Base-by-base conservation (phyloP, 2,888 invertebrate genomes). In the Lasioglossum calceatum region DNA sequence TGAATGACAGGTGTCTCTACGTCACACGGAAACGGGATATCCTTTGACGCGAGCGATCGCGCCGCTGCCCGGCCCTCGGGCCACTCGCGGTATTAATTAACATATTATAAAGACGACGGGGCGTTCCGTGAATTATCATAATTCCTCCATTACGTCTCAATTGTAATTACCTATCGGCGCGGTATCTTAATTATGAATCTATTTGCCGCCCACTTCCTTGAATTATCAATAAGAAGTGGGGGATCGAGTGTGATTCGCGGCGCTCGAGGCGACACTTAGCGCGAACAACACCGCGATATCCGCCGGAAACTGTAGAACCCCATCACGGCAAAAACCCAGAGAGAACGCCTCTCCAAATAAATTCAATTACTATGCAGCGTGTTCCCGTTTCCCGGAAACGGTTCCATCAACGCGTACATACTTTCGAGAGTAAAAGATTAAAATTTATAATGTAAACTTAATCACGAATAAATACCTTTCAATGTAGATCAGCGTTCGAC, bases 61-160 rank as follows among this genome's bases (percentile, higher is more conserved):
- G 74, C 67, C 50, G 36, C 36, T 16, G 36, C 27, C 27, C 27
- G 4, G 78, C 75, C 81, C 42, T 42, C 16, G 80, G 80, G 72
- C 61, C 4, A 10, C 19, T n/a, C 23, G 19, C 61, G 61, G 58
- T 78, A 79, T 77, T 83, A 83, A 87, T 87, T 79, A 87, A 82
- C 86, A 77, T 86, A 81, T 78, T 83, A 77, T 47, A 81, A 83
- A 77, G 76, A 73, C 79, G 36, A 12, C 73, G 76, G 78, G 83
- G 87, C 85, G 87, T 85, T 16, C 27, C 70, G 10, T 14, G 32
- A 78, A 86, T 87, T 86, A 87, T 81, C 86, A 83, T 86, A 83
- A 86, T 80, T 79, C 67, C 78, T 54, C 83, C 61, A 86, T 87
- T 87, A 87, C 83, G 61, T 77, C 83, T 83, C 78, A 83, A 87